Percentiles rank a stretch among this genome's conserved stretches.
Conservation (phyloP, 2,113 vertebrate species). For the Anas platyrhynchos region DNA sequence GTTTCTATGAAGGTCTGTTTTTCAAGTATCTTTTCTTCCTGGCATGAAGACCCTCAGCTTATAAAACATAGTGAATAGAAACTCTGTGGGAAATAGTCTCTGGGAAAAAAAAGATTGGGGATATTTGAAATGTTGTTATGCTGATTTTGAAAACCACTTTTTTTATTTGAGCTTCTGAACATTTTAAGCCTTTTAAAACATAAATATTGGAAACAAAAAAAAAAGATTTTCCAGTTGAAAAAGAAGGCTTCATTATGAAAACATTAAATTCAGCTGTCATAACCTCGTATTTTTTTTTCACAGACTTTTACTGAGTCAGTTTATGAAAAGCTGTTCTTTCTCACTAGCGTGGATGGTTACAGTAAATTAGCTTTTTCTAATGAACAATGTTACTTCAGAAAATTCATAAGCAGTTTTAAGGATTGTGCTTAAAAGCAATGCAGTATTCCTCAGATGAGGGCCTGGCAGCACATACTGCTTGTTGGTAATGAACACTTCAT, state of each 20-base stretch:
- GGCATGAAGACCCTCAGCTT: neutral
- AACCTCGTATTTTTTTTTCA: neutral
- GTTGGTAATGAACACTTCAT: neutral
- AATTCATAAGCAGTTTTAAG: neutral
- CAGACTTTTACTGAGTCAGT: neutral
- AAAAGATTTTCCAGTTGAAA: neutral
- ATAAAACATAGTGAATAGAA: neutral
- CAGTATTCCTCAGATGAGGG: neutral
- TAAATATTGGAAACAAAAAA: neutral
- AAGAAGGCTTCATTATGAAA: neutral
- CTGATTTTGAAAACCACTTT: neutral
- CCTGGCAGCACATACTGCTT: neutral
- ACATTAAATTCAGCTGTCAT: neutral
- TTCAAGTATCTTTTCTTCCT: neutral
- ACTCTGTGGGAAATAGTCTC: neutral
- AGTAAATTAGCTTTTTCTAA: neutral
- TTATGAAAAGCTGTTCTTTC: neutral
- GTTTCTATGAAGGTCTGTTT: neutral
- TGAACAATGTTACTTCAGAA: neutral
- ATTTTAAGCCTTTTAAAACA: neutral
- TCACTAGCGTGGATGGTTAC: neutral
- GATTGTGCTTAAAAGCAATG: neutral
- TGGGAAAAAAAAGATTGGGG: neutral
- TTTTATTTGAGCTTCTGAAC: neutral
- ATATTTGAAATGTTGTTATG: neutral